These are phyloP conservation scores for Pseudomyrmex cubaensis DNA, from an alignment of 1,140 invertebrate species.

Conservation along the genomic window DNA sequence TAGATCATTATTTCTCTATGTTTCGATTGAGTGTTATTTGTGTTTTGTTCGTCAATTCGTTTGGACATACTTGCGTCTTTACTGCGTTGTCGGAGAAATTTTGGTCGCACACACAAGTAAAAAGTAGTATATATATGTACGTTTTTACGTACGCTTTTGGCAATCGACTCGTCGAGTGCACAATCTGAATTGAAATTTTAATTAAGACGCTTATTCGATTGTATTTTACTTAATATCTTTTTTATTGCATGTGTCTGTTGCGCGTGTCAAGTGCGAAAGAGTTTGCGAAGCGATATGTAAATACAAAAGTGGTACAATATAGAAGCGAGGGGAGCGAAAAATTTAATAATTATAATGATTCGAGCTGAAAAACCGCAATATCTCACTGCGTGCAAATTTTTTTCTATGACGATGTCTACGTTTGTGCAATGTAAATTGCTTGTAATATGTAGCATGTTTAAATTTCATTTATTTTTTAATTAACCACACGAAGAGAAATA, in stretches of 20 bases:
- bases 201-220: neutral
- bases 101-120: constrained; percentile 29
- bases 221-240: neutral
- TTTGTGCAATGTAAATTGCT: constrained; percentile 48
- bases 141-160: neutral
- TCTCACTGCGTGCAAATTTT: constrained; percentile 52
- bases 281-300: constrained; percentile 19
- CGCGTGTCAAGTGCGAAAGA: constrained; percentile 13
- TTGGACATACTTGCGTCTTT: constrained; percentile 24
- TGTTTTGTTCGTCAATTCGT: neutral
- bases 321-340: constrained; percentile 15
- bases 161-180: no score
- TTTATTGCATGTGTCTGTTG: neutral
- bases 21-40: neutral
- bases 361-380: constrained; percentile 13
- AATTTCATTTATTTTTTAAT: neutral
- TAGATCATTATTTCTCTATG: neutral
- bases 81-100: constrained; percentile 35
- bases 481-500: neutral
- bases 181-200: neutral
- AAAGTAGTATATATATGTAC: neutral
- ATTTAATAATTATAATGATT: constrained; percentile 41
- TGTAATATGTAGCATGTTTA: neutral
- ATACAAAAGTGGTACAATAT: constrained; percentile 39
- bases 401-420: constrained; percentile 45